Percentiles rank a stretch among this genome's conserved stretches.
phyloP scores from a whole-genome alignment of 2,113 vertebrate genomes.

The Proterorhinus semilunaris region DNA sequence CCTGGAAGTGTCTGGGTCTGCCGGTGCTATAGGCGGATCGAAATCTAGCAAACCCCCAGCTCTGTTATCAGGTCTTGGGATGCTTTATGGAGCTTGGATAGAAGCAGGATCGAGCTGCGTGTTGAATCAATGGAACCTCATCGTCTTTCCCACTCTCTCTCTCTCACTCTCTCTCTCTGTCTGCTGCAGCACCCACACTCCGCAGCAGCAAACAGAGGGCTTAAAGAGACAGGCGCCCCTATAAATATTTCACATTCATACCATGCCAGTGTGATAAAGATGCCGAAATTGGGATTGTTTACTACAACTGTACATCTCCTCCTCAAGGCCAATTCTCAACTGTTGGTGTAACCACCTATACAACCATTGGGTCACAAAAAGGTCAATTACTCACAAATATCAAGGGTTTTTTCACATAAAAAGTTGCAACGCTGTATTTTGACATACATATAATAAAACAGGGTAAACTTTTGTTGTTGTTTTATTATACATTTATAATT shows the following conservation, averaged over 20 bases:
- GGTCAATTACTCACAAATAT: no score
- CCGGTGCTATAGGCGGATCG: constrained; percentile 23
- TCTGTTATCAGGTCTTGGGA: neutral
- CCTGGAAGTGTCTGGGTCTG: constrained; percentile 46
- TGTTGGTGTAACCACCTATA: no score
- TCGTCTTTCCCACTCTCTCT: constrained; percentile 35
- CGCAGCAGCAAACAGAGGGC: constrained; percentile 62
- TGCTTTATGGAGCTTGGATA: constrained; percentile 26
- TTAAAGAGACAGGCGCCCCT: constrained; percentile 74
- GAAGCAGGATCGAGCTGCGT: constrained; percentile 20
- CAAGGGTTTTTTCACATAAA: no score
- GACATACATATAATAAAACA: no score
- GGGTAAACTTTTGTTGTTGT: no score
- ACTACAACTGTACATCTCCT: no score
- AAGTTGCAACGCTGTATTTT: no score
- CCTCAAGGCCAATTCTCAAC: no score
- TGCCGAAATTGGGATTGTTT: neutral
- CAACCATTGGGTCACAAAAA: no score
- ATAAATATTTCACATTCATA: neutral
- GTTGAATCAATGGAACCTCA: constrained; percentile 33
- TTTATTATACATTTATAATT: no score
- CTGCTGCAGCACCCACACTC: constrained; percentile 70
- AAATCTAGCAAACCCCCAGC: neutral
- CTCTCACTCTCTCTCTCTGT: constrained; percentile 26
- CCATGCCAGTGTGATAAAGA: neutral